Base-by-base conservation (phyloP, 2,113 vertebrate species). In the Colistium nudipinnis region DNA sequence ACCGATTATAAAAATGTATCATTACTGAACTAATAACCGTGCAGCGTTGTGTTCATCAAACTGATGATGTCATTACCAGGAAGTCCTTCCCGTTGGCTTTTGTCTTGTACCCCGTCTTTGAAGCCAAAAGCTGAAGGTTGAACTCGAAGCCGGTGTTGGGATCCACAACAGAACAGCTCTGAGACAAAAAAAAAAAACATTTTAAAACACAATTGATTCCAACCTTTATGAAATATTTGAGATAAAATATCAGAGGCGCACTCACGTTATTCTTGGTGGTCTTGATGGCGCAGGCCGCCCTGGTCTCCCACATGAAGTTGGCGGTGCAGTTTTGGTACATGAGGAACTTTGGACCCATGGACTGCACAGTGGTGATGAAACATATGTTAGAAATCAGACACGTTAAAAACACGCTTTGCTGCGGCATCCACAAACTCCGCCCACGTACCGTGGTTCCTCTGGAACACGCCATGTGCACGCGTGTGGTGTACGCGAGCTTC, bases 271-370 rank as follows among this genome's bases (percentile, higher is more conserved):
- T 94, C 38, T 89, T 87, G 39, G 90, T 89, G 19, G 78, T 87
- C 28, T 85, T 91, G 74, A 99, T 85, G 47, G 95, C 94, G 49
- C 98, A 99, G 33, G 97, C 98, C 12, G 96, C 96, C 43, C 92
- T 92, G 0, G 96, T 99, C 76, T 98, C 92, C 98, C 98, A 99
- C 39, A 94, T 76, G 81, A 99, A 97, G 1, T 85, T 95, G 30
- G 90, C 91, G 10, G 95, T 89, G 11, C 98, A 99, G 75, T 98
- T 95, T 88, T 94, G 92, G 71, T 80, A 88, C 39, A 90, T 83
- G 39, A 96, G 74, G 80, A 98, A 98, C 3, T 80, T 91, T 0
- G 95, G 97, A 19, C 92, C 91, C 35, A 87, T 92, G 4, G 86
- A 90, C 98, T 99, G 79, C 2, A 62, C 2, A 89, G 13, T 1